Evolutionary conservation across 2,888 invertebrate genomes (phyloP).

Genomic region (Trilocha varians): DNA sequence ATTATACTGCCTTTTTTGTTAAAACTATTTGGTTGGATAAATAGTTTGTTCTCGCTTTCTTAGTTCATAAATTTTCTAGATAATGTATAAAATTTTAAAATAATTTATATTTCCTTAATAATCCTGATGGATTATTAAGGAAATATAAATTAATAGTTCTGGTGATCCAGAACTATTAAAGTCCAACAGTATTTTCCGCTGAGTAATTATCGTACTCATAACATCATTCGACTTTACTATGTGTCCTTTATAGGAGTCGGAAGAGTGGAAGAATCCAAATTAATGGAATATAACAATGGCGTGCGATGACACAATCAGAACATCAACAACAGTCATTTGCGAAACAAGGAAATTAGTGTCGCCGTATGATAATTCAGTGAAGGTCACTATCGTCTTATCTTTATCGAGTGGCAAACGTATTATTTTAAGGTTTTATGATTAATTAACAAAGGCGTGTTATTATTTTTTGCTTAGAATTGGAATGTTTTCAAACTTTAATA

Average conservation of each 20-base stretch:
- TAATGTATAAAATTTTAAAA: background rate
- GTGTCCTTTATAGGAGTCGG: background rate
- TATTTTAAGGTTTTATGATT: background rate
- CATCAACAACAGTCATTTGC: background rate
- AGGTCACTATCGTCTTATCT: slow-evolving; percentile 21
- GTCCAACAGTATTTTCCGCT: background rate
- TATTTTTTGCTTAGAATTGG: too few species aligned
- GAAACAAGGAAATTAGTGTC: slow-evolving; percentile 28
- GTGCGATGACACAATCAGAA: slow-evolving; percentile 3
- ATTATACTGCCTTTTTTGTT: too few species aligned
- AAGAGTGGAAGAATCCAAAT: slow-evolving; percentile 7
- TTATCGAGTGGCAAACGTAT: slow-evolving; percentile 5
- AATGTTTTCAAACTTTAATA: too few species aligned
- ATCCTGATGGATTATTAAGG: too few species aligned
- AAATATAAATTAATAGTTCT: too few species aligned
- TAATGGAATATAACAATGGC: slow-evolving; percentile 15
- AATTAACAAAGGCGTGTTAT: too few species aligned
- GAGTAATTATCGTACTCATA: too few species aligned
- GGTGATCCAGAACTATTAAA: background rate
- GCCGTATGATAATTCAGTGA: slow-evolving; percentile 21
- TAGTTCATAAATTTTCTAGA: too few species aligned
- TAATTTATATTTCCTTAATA: too few species aligned
- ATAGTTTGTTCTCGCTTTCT: too few species aligned
- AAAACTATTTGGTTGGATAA: too few species aligned
- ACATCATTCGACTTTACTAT: background rate